Evolutionary conservation across 2,888 invertebrate species (phyloP).

Genomic region (Neoascia interrupta): DNA sequence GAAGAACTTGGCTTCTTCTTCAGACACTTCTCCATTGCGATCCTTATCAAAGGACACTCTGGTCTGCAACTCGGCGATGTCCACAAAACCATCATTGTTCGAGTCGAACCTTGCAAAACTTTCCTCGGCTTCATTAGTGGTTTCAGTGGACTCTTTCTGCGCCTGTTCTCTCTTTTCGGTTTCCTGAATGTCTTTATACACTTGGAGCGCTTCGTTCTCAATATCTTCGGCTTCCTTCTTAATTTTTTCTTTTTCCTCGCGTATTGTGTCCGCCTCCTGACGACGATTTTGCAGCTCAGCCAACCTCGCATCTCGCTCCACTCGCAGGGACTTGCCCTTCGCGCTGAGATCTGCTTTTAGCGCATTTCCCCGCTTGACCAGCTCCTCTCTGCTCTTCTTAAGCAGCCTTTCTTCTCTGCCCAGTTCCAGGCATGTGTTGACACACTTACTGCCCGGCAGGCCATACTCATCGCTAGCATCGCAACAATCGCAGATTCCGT

Average conservation of each 20-base stretch:
- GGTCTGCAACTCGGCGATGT: conserved; percentile 85
- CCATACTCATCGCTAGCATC: conserved; percentile 93
- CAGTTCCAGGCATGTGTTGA: conserved; percentile 90
- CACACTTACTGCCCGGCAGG: conserved; percentile 82
- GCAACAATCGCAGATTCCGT: conserved; percentile 97
- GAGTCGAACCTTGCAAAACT: conserved; percentile 90
- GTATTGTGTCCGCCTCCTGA: conserved; percentile 88
- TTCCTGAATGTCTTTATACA: conserved; percentile 86
- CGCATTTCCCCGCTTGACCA: conserved; percentile 89
- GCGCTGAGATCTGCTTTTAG: conserved; percentile 87
- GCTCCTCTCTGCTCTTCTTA: conserved; percentile 86
- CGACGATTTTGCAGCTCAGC: conserved; percentile 86
- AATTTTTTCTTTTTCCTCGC: conserved; percentile 87
- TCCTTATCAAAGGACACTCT: conserved; percentile 92
- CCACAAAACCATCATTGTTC: conserved; percentile 88
- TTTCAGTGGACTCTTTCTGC: conserved; percentile 82
- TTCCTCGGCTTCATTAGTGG: conserved; percentile 84
- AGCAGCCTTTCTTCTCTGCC: conserved; percentile 88
- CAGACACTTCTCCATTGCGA: conserved; percentile 91
- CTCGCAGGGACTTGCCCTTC: conserved; percentile 87
- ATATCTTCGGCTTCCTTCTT: conserved; percentile 87
- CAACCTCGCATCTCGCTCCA: conserved; percentile 86
- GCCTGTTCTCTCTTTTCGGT: conserved; percentile 82
- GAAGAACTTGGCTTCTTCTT: conserved; percentile 91
- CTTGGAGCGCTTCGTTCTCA: conserved; percentile 88